Conservation (phyloP, 2,113 vertebrate genomes). For the Columba janthina region DNA sequence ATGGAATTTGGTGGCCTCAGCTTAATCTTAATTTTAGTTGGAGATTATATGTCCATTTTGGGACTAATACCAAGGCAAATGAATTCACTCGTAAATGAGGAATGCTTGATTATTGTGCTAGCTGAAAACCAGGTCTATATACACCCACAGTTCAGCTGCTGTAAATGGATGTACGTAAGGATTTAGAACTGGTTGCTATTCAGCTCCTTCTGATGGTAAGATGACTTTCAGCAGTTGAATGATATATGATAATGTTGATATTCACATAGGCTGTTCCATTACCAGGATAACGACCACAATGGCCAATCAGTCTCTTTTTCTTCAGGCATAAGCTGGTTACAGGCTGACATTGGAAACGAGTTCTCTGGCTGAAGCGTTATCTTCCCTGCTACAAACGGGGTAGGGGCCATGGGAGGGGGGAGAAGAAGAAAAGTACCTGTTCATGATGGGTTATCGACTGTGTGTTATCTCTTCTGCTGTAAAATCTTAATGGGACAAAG, state of each 20-base stretch:
- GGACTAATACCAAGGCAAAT: constrained; percentile 10
- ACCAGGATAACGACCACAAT: not conserved
- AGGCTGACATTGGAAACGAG: not conserved
- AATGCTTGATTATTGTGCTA: not conserved
- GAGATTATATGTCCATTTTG: not conserved
- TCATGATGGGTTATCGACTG: not conserved
- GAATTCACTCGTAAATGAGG: not conserved
- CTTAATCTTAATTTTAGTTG: not conserved
- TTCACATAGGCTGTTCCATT: not conserved
- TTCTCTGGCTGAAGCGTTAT: not conserved
- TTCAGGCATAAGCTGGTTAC: not conserved
- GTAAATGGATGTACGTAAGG: not conserved
- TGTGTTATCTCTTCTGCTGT: not conserved
- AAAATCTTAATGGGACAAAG: constrained; percentile 21
- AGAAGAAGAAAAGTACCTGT: constrained; percentile 1
- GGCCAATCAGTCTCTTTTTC: not conserved
- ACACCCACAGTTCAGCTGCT: constrained; percentile 34
- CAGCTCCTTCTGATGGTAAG: not conserved
- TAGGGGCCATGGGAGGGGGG: not conserved
- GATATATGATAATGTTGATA: constrained; percentile 38
- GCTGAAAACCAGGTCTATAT: constrained; percentile 5
- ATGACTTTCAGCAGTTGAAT: constrained; percentile 24
- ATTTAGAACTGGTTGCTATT: constrained; percentile 17
- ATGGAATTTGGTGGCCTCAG: not conserved
- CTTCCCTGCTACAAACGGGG: not conserved